A percentile compares a stretch with the other conserved stretches of the same genome.
These are phyloP conservation scores for Luidia sarsii DNA, from an alignment of 53 echinoderm and acorn worm species.

Conservation along the genomic window DNA sequence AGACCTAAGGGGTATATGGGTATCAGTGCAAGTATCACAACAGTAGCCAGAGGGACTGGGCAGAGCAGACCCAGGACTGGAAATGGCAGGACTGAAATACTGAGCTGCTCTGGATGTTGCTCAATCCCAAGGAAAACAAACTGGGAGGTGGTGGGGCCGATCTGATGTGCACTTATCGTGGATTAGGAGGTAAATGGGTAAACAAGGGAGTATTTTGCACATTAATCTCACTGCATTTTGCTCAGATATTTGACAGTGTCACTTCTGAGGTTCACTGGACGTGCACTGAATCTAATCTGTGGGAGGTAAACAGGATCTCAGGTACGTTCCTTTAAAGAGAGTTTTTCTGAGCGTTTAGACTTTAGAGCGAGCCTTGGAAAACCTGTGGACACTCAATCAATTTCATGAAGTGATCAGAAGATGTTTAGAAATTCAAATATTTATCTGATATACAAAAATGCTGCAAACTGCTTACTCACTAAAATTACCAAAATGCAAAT, in stretches of 20 bases:
- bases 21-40: slow-evolving; percentile 40
- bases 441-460: no score
- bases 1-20: slow-evolving; percentile 18
- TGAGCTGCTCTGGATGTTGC: background rate
- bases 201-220: slow-evolving; percentile 8
- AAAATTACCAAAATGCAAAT: no score
- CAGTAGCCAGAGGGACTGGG: slow-evolving; percentile 35
- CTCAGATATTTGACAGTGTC: slow-evolving; percentile 11
- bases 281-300: no score
- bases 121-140: slow-evolving; percentile 40
- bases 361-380: no score
- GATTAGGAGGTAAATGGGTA: slow-evolving; percentile 38
- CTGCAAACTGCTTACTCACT: no score
- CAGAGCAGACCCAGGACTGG: background rate
- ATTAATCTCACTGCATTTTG: background rate
- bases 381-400: no score
- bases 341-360: no score
- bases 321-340: no score
- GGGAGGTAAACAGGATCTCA: no score
- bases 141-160: slow-evolving; percentile 10
- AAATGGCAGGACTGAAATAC: background rate
- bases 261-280: no score
- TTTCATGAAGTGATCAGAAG: no score
- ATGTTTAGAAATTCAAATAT: no score
- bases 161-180: slow-evolving; percentile 35